Evolutionary conservation across 2,113 vertebrate species (phyloP), one percentile per base, ranked within the genome.

Genomic region (Rhea americana): DNA sequence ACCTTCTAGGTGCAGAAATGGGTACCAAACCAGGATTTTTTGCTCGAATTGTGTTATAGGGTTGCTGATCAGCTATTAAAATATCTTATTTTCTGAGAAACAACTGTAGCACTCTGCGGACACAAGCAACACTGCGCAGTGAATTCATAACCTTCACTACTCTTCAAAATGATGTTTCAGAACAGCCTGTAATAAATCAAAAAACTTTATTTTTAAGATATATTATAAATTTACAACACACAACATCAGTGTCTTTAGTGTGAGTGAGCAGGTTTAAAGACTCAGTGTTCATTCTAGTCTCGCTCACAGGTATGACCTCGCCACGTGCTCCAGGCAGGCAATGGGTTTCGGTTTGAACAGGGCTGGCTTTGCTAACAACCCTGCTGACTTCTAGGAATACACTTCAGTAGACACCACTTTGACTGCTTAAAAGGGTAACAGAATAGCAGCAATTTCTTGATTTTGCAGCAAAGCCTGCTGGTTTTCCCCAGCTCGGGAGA

Each of bases 221-320:
- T 91, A 87, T 92, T 96, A 97, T 96, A 96, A 97, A 97, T 97
- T 92, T 97, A 96, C 96, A 97, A 61, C 87, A 96, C 91, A 92
- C 95, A 91, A 89, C 81, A 92, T 90, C 91, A 83, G 91, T 92
- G 93, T 84, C 91, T 53, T 79, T 45, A 43, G 92, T 85, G 88
- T 89, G 85, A 68, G 59, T 25, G 95, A 91, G 90, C 94, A 90
- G 88, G 83, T 78, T 76, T 50, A 79, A 55, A 85, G 91, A 32
- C 74, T 92, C 95, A 70, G 94, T 22, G 3, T 53, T 91, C 95
- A 94, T 87, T 93, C 95, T 17, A 9, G 90, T 43, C 83, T 66
- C 1, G 0, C 28, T 21, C 2, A 2, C 15, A 86, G 90, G 88
- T 45, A 9, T 6, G 13, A 41, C 53, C 1, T 53, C 76, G 68